Evolutionary conservation across 2,888 invertebrate species (phyloP), one percentile per base, ranked within the genome.

Genomic region (Thelaira solivaga): DNA sequence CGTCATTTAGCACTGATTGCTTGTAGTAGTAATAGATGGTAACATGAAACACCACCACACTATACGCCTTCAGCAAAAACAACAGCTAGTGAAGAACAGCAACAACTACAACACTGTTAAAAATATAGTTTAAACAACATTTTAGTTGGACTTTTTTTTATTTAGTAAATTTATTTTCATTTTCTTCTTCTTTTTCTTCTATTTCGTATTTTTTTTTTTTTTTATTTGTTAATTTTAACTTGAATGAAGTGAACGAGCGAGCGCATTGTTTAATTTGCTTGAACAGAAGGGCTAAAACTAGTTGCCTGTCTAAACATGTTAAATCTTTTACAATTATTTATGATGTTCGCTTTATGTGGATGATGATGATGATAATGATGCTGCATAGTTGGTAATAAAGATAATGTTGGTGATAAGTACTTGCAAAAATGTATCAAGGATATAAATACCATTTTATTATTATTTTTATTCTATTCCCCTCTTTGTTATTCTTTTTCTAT

Each of bases 1-100:
- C 49, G 69, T 76, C 76, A 76, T 71, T 64, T 59, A 61, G 49
- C 45, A 47, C 53, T 45, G 43, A 62, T 64, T 45, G 53, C 22
- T 72, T 26, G 49, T 34, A 22, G 16, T 47, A 16, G 24, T 8
- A 13, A 26, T 43, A 13, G 16, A n/a, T 55, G 34, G 36, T 10
- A 26, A 13, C 45, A 26, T 16, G n/a, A 43, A 53, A 16, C n/a
- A 67, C 31, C 7, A 31, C 7, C 29, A 4, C n/a, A 29, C 4
- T 36, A n/a, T n/a, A n/a, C n/a, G 53, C 24, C 29, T 10, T 11
- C n/a, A 18, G 45, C 1, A 57, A 16, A n/a, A 22, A 16, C 16
- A 55, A 2, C 22, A 55, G 47, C 4, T n/a, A n/a, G n/a, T n/a
- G n/a, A 5, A 3, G 16, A 18, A 7, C 13, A 57, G 24, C 11